Conservation (phyloP, 2,797 vertebrate species). For the Bryconaethiops microstoma region DNA sequence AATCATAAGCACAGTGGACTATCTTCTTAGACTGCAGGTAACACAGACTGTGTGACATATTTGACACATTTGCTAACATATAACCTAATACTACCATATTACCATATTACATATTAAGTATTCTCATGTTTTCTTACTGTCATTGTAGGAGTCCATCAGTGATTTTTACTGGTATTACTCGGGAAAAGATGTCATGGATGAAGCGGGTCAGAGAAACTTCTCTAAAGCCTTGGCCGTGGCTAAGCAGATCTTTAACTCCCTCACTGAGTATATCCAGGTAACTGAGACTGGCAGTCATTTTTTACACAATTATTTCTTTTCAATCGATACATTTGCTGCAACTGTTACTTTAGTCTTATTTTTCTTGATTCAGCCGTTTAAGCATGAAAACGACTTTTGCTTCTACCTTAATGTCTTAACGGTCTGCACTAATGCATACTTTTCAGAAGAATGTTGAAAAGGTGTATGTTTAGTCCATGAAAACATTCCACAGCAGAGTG, state of each 20-base stretch:
- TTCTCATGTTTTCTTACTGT: neutral
- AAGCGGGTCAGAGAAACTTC: slow-evolving; percentile 96
- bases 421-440: neutral
- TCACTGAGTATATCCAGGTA: slow-evolving; percentile 99
- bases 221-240: slow-evolving; percentile 95
- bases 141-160: slow-evolving; percentile 94
- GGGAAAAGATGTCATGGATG: slow-evolving; percentile 95
- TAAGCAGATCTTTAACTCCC: slow-evolving; percentile 99
- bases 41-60: neutral
- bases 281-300: neutral
- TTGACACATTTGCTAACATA: neutral
- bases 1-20: slow-evolving; percentile 98
- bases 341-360: neutral
- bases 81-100: neutral
- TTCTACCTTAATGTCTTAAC: neutral
- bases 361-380: neutral
- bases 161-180: slow-evolving; percentile 99
- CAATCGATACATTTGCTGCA: neutral
- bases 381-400: neutral
- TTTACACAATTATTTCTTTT: neutral
- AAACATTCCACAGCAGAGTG: too few species aligned
- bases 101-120: neutral
- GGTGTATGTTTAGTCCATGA: neutral
- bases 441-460: neutral
- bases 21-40: slow-evolving; percentile 95